Conservation (phyloP, 2,888 invertebrate species). For the Pheosia gnoma region DNA sequence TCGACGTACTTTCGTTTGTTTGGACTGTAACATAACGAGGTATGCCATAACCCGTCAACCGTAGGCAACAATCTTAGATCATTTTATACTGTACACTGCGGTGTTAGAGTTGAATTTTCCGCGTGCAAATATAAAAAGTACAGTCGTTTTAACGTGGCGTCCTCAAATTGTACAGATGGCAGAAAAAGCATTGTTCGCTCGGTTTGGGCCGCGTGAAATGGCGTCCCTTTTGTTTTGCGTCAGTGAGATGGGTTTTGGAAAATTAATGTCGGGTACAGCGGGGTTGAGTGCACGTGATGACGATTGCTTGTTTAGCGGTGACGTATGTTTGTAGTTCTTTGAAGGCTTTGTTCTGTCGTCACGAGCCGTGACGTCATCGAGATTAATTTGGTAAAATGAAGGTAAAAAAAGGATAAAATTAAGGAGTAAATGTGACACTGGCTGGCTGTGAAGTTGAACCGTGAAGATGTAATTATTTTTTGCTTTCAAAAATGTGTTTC, state of each 20-base stretch:
- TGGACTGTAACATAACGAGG: conserved; percentile 49
- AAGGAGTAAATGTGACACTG: too few species aligned
- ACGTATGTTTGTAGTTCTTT: conserved; percentile 34
- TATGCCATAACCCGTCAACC: conserved; percentile 47
- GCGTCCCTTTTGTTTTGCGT: conserved; percentile 71
- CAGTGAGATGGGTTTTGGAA: conserved; percentile 73
- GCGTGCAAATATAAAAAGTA: not conserved
- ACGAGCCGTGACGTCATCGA: not conserved
- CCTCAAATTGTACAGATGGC: conserved; percentile 59
- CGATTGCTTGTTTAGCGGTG: conserved; percentile 73
- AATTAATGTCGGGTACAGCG: conserved; percentile 75
- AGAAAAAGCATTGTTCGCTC: conserved; percentile 74
- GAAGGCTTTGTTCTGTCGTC: conserved; percentile 34
- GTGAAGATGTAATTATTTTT: too few species aligned
- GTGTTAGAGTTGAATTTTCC: conserved; percentile 2
- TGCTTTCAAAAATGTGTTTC: too few species aligned
- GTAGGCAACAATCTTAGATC: not conserved
- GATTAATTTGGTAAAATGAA: conserved; percentile 2
- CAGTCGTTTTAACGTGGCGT: not conserved
- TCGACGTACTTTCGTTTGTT: conserved; percentile 55
- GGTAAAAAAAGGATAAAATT: not conserved
- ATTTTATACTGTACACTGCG: not conserved
- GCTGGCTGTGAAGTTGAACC: too few species aligned
- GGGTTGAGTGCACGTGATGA: conserved; percentile 66
- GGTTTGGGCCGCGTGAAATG: conserved; percentile 81